A percentile compares a stretch with the other conserved stretches of the same genome.
These are phyloP conservation scores for Turritopsis rubra DNA, from an alignment of 30 jellyfish, hydroid and myxozoan species.

Conservation along the genomic window DNA sequence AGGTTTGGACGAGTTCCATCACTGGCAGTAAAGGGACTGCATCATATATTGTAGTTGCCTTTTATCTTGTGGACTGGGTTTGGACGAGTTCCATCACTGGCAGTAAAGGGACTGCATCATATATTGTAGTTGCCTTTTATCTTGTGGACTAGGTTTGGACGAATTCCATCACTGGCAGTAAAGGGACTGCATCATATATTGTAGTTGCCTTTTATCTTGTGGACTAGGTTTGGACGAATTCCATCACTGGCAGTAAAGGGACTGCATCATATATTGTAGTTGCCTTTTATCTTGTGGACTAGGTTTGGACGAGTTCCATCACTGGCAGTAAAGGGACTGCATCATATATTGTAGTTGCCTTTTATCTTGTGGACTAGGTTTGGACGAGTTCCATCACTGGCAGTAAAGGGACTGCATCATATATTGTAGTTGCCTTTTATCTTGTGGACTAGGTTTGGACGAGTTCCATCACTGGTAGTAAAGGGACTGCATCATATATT, in stretches of 20 bases:
- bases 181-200: constrained; percentile 59
- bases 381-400: constrained; percentile 88
- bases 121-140: constrained; percentile 35
- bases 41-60: constrained; percentile 34
- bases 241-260: constrained; percentile 65
- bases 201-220: constrained; percentile 26
- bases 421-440: constrained; percentile 35
- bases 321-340: constrained; percentile 79
- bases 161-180: constrained; percentile 66
- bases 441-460: constrained; percentile 66
- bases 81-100: constrained; percentile 88
- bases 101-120: constrained; percentile 58
- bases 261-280: constrained; percentile 58
- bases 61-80: constrained; percentile 34
- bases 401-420: constrained; percentile 58
- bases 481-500: constrained; percentile 59
- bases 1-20: constrained; percentile 88
- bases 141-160: constrained; percentile 66
- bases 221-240: constrained; percentile 77
- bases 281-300: neutral
- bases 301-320: constrained; percentile 88
- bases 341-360: constrained; percentile 34
- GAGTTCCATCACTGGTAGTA: constrained; percentile 68
- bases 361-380: constrained; percentile 36
- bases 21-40: constrained; percentile 79